Percentiles rank a stretch among this genome's conserved stretches.
These are phyloP conservation scores for Ceratina australensis DNA, from an alignment of 1,140 invertebrate species.

Conservation along the genomic window DNA sequence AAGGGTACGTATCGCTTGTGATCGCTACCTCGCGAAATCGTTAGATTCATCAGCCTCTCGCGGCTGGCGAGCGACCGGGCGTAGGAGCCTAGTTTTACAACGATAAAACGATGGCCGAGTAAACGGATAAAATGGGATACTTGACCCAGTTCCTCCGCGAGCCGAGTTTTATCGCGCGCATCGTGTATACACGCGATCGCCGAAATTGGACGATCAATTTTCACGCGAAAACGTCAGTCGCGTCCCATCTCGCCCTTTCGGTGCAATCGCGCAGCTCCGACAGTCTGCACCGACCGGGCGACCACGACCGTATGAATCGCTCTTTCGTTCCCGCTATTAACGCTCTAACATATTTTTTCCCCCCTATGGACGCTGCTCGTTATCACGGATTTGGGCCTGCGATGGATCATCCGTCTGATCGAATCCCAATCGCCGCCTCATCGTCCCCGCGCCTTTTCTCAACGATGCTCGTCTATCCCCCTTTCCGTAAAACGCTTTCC, in stretches of 20 bases:
- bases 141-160: background rate
- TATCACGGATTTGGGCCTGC: constrained; percentile 61
- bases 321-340: constrained; percentile 55
- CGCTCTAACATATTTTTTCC: constrained; percentile 71
- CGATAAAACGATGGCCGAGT: background rate
- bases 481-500: background rate
- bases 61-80: too few species aligned
- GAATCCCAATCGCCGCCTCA: constrained; percentile 53
- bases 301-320: constrained; percentile 5
- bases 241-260: background rate
- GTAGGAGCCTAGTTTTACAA: too few species aligned
- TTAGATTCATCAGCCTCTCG: background rate
- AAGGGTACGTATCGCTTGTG: constrained; percentile 67
- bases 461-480: constrained; percentile 35
- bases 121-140: background rate
- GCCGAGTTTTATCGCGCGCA: background rate
- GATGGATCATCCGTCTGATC: constrained; percentile 60
- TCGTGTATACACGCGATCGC: background rate
- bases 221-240: background rate
- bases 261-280: background rate
- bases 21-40: background rate
- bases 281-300: constrained; percentile 2
- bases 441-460: constrained; percentile 25
- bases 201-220: background rate
- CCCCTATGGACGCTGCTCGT: constrained; percentile 75